Evolutionary conservation across 2,888 invertebrate species (phyloP), one percentile per base, ranked within the genome.

Genomic region (Cosmopolites sordidus): DNA sequence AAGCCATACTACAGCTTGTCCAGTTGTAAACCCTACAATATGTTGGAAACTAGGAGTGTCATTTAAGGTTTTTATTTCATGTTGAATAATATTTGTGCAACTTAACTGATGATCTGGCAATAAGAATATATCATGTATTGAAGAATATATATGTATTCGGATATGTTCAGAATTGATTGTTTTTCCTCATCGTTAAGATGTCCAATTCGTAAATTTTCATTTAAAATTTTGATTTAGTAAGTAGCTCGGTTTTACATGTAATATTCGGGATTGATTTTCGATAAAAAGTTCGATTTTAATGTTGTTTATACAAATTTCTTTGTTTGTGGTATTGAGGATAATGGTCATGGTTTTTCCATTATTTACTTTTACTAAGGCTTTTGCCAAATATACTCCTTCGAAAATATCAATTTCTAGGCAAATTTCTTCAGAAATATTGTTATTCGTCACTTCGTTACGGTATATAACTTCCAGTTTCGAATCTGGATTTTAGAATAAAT

Each of bases 101-200:
- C 8, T 38, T 12, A 38, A 38, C 4, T 6, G n/a, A 12, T 38
- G 4, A 5, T 38, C n/a, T 9, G 12, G 38, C n/a, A 12, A 38
- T 5, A 12, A 4, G n/a, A 38, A 27, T 9, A 45, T 51, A 15
- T 51, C 1, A 12, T 39, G n/a, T n/a, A n/a, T n/a, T n/a, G n/a
- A n/a, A n/a, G n/a, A n/a, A n/a, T n/a, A n/a, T n/a, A n/a, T n/a
- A n/a, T 38, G 16, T 39, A 51, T 1, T 51, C 39, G 22, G 38
- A 51, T 14, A 51, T 37, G 1, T 37, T 14, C 2, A 44, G 17
- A 15, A 51, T n/a, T 14, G 39, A 39, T 8, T 15, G 2, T 16
- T 39, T 44, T 44, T 44, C 50, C 22, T 51, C 44, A n/a, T 15
- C 1, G 14, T 51, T 51, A 1, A 51, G 14, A 30, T 51, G 51